Evolutionary conservation across 2,888 invertebrate species (phyloP).

Genomic region (Hololepta plana): DNA sequence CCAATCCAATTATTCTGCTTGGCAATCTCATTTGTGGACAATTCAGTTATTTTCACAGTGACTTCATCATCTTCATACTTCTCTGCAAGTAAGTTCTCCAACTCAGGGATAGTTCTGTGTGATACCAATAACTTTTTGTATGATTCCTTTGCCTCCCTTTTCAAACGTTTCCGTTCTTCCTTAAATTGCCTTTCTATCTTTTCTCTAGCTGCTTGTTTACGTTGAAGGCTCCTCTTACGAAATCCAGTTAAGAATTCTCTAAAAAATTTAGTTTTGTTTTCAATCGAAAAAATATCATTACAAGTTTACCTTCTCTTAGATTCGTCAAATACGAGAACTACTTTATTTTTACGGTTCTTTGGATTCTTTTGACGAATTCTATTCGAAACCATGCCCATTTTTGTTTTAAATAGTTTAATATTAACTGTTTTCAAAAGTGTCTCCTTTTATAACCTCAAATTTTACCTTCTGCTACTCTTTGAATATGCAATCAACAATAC

Average conservation of each 20-base stretch:
- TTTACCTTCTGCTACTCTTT: too few species aligned
- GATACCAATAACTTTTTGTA: constrained; percentile 58
- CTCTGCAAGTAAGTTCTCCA: constrained; percentile 47
- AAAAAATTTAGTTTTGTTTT: constrained; percentile 14
- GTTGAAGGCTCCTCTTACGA: constrained; percentile 59
- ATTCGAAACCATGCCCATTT: too few species aligned
- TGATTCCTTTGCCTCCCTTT: constrained; percentile 52
- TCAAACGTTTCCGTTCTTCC: constrained; percentile 57
- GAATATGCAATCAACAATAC: too few species aligned
- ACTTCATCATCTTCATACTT: constrained; percentile 63
- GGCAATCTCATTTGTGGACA: constrained; percentile 52
- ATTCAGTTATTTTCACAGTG: constrained; percentile 59
- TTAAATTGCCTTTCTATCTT: constrained; percentile 51
- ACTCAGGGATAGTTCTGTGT: constrained; percentile 48
- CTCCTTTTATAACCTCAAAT: too few species aligned
- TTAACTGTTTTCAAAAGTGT: too few species aligned
- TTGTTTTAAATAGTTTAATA: too few species aligned
- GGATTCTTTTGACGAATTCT: too few species aligned
- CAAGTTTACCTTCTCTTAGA: constrained; percentile 37
- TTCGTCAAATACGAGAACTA: constrained; percentile 39
- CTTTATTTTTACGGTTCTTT: constrained; percentile 30
- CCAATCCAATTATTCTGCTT: constrained; percentile 56
- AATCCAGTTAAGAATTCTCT: constrained; percentile 71
- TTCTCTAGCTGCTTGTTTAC: constrained; percentile 56
- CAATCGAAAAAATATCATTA: not conserved